phyloP scores from a whole-genome alignment of 1,140 invertebrate species.

The Acromyrmex heyeri region DNA sequence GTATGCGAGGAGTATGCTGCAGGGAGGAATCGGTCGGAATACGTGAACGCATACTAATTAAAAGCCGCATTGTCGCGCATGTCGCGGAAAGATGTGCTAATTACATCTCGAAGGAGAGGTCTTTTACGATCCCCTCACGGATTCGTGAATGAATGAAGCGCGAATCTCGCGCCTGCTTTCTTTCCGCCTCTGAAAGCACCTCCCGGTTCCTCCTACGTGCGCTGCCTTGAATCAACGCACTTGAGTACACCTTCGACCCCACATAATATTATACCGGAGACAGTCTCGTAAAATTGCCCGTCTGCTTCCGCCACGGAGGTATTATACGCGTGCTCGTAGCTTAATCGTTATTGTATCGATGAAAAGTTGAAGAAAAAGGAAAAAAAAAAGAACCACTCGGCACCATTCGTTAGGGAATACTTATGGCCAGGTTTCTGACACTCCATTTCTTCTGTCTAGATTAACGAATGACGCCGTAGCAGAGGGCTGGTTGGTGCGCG shows the following conservation, averaged over 20 bases:
- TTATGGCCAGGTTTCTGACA: conserved; percentile 16
- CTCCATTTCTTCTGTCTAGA: conserved; percentile 78
- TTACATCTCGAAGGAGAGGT: conserved; percentile 83
- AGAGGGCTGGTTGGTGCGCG: conserved; percentile 83
- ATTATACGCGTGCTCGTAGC: not conserved
- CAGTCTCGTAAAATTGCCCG: conserved; percentile 50
- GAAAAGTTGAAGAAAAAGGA: not conserved
- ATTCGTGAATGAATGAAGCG: conserved; percentile 77
- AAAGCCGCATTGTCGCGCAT: conserved; percentile 76
- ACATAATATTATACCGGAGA: conserved; percentile 56
- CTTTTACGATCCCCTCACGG: conserved; percentile 62
- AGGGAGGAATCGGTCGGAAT: conserved; percentile 33
- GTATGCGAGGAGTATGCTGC: conserved; percentile 19
- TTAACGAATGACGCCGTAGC: conserved; percentile 85
- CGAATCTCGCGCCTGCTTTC: conserved; percentile 76
- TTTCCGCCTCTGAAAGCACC: conserved; percentile 65
- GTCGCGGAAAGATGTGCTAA: conserved; percentile 83
- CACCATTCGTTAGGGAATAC: not conserved
- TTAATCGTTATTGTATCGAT: conserved; percentile 5
- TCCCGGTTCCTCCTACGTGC: conserved; percentile 30
- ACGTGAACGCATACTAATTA: conserved; percentile 82
- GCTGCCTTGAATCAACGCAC: conserved; percentile 62
- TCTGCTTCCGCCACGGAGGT: not conserved
- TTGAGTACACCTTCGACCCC: conserved; percentile 49
- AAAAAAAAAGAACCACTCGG: too few relatives aligned